These are phyloP conservation scores for Leptocoma aspasia DNA, from an alignment of 2,113 vertebrate species.

Conservation along the genomic window DNA sequence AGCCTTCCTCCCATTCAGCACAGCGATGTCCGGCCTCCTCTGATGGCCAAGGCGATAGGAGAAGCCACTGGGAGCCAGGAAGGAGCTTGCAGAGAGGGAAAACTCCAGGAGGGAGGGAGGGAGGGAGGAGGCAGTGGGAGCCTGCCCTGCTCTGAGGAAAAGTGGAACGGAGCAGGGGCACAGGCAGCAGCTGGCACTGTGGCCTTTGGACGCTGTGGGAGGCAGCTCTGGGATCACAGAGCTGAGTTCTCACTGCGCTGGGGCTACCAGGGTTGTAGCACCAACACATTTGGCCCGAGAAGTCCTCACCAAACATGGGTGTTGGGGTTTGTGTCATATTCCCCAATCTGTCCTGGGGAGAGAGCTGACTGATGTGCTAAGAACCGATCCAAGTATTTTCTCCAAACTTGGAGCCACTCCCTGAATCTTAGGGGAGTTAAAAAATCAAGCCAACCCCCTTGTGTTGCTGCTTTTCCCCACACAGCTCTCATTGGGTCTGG, in stretches of 20 bases:
- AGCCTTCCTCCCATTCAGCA: slow-evolving; percentile 77
- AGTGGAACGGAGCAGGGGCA: neutral
- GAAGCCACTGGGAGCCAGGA: slow-evolving; percentile 64
- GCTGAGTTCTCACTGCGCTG: neutral
- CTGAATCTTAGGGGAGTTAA: neutral
- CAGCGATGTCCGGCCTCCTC: slow-evolving; percentile 58
- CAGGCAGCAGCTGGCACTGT: fast-evolving
- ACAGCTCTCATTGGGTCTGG: fast-evolving
- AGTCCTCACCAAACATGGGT: fast-evolving
- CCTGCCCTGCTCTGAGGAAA: neutral
- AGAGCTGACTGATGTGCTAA: fast-evolving
- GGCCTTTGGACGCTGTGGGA: neutral
- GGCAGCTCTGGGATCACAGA: neutral
- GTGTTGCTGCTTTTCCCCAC: neutral
- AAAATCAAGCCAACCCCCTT: fast-evolving
- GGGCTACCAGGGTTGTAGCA: neutral
- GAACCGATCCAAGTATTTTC: neutral
- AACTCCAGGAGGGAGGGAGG: neutral
- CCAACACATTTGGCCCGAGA: fast-evolving
- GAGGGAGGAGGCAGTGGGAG: neutral
- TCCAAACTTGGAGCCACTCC: fast-evolving
- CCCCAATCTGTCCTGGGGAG: fast-evolving
- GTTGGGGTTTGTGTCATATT: neutral
- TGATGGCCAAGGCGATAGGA: slow-evolving; percentile 61
- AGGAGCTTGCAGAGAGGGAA: slow-evolving; percentile 62